Base-by-base conservation (phyloP, 2,797 vertebrate species). In the Crocodylus rhombifer region DNA sequence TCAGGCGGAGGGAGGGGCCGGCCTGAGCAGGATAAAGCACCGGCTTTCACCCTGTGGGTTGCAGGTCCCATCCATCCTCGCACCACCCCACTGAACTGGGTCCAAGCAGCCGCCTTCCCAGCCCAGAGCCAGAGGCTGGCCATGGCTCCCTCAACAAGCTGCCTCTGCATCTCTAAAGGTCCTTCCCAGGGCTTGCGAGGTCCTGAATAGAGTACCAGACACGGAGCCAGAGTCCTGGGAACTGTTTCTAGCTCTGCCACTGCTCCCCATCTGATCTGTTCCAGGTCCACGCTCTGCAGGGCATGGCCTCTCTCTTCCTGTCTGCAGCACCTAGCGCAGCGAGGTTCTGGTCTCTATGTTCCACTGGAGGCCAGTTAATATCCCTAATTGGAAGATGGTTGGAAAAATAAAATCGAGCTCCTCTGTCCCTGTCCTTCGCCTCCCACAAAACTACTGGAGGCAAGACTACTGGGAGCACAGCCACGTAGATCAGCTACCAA, bases 21-120 rank as follows among this genome's bases (percentile, higher is more conserved):
- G 80, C 16, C 0, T 18, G 80, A 81, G 85, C 20, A 78, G 86
- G 91, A 79, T 76, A 88, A 87, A 88, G 77, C 62, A 80, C 7
- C 67, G 60, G 79, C 67, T 30, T 86, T 95, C 86, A 89, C 82
- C 87, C 64, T 89, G 60, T 73, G 93, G 92, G 87, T 63, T 89
- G 82, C 1, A 56, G 82, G 4, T 94, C 94, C 57, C 82, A 87
- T 94, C 76, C 80, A 64, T 57, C 89, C 92, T 2, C 14, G 56
- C 2, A 63, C 62, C 84, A 42, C 33, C 78, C 71, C 0, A 1
- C 26, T 17, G 7, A 42, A 81, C 51, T 3, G 60, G 42, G 21
- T 73, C 55, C 0, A 9, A 57, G 67, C 15, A 1, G 14, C 71
- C 1, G 7, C 1, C 1, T 80, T 91, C 88, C 84, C 76, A 77